A percentile compares a stretch with the other conserved stretches of the same genome.
Evolutionary conservation across 2,888 invertebrate species (phyloP).

Genomic region (Tryphoninae sp.): DNA sequence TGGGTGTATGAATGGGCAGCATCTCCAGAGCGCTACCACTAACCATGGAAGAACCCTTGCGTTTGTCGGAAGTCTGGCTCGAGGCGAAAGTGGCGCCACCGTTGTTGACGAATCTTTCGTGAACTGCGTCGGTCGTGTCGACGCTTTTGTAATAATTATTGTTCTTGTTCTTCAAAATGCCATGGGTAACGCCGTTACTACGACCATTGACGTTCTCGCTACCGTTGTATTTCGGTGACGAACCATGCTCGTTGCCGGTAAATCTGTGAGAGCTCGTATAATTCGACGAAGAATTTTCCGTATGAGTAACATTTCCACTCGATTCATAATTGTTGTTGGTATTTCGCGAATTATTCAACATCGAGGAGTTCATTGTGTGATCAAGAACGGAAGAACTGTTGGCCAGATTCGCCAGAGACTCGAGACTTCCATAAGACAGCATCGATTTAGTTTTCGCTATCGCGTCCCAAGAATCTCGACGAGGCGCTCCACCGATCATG

Average conservation of each 20-base stretch:
- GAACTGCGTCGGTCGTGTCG: constrained; percentile 73
- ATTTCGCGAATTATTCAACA: constrained; percentile 73
- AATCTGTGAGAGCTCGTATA: constrained; percentile 66
- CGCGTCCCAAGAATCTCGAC: constrained; percentile 92
- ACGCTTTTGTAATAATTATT: constrained; percentile 75
- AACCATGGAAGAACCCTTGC: constrained; percentile 76
- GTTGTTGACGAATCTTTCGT: constrained; percentile 73
- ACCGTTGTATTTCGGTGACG: constrained; percentile 69
- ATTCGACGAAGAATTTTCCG: constrained; percentile 74
- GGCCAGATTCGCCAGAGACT: constrained; percentile 87
- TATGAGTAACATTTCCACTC: constrained; percentile 72
- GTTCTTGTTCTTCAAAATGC: constrained; percentile 78
- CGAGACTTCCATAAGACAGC: constrained; percentile 87
- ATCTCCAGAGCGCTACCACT: constrained; percentile 85
- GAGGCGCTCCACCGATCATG: constrained; percentile 83
- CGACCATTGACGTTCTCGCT: constrained; percentile 69
- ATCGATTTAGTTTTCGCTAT: constrained; percentile 91
- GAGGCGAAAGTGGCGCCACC: constrained; percentile 62
- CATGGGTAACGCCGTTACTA: constrained; percentile 71
- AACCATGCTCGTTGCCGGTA: constrained; percentile 70
- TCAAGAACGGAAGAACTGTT: constrained; percentile 84
- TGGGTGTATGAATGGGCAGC: constrained; percentile 84
- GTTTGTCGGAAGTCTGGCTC: constrained; percentile 56
- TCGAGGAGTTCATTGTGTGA: constrained; percentile 83
- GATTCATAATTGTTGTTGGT: constrained; percentile 76